phyloP scores from a whole-genome alignment of 1,140 invertebrate species.

The Hyles vespertilio region DNA sequence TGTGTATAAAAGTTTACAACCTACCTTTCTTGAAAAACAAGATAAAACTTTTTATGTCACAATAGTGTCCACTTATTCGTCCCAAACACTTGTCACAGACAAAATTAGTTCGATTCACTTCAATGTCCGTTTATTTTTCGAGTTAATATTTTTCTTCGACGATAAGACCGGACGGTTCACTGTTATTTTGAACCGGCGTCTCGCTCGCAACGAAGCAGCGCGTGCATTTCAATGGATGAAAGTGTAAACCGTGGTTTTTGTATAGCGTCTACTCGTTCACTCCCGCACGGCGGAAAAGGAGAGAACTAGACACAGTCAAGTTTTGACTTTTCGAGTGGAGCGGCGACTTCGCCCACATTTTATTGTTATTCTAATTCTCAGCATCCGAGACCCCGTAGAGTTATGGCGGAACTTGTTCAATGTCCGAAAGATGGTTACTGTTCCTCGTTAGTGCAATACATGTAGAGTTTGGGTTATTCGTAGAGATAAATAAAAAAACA shows the following conservation, averaged over 20 bases:
- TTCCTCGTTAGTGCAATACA: not conserved
- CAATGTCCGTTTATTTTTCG: conserved; percentile 17
- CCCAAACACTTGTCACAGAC: conserved; percentile 29
- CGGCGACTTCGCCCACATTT: conserved; percentile 62
- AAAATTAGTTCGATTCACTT: conserved; percentile 32
- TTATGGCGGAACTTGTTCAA: conserved; percentile 10
- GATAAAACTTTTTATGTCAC: conserved; percentile 5
- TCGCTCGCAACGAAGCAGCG: conserved; percentile 58
- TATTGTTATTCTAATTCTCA: conserved; percentile 57
- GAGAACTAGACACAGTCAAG: conserved; percentile 35
- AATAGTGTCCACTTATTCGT: conserved; percentile 24
- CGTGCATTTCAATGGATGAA: conserved; percentile 73
- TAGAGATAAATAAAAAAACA: conserved; percentile 44
- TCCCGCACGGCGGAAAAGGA: conserved; percentile 45
- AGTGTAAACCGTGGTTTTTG: conserved; percentile 73
- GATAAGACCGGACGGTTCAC: conserved; percentile 49
- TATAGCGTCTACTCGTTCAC: conserved; percentile 62
- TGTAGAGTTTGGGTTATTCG: not conserved
- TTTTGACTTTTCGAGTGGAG: conserved; percentile 47
- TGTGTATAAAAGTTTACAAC: conserved; percentile 2
- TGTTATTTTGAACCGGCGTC: conserved; percentile 56
- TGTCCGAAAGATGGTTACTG: conserved; percentile 15
- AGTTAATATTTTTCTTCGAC: conserved; percentile 47
- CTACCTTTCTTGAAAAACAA: conserved; percentile 21
- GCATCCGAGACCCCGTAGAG: conserved; percentile 18